Percentiles rank a stretch among this genome's conserved stretches.
Conservation (phyloP, 2,888 invertebrate genomes). For the Andrena minutula region DNA sequence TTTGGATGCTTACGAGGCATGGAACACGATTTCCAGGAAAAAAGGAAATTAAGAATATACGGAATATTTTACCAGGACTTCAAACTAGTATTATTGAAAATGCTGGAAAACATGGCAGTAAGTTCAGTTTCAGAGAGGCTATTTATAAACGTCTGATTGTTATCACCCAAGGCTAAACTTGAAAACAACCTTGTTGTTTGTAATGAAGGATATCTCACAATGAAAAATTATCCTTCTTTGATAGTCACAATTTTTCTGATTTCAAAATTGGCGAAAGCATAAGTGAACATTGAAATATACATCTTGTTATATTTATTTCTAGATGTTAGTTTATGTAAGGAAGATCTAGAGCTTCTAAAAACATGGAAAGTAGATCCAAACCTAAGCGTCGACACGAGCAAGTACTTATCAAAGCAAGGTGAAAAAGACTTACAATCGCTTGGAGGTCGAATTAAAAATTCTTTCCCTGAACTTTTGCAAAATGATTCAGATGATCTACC, state of each 20-base stretch:
- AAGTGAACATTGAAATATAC: not conserved
- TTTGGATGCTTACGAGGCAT: constrained; percentile 90
- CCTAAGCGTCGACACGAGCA: constrained; percentile 87
- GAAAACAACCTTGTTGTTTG: not conserved
- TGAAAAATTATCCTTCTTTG: too few relatives aligned
- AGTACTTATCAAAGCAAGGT: constrained; percentile 87
- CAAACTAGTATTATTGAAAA: constrained; percentile 88
- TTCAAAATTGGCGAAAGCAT: not conserved
- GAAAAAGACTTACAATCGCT: constrained; percentile 88
- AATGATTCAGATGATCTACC: constrained; percentile 64
- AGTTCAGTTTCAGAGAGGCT: constrained; percentile 70
- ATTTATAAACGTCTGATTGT: not conserved
- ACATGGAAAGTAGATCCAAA: constrained; percentile 89
- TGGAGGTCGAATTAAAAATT: constrained; percentile 88
- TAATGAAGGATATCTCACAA: not conserved
- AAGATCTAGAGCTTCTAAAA: constrained; percentile 88
- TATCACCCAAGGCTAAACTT: not conserved
- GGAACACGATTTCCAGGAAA: constrained; percentile 89
- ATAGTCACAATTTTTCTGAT: too few relatives aligned
- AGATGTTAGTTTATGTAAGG: constrained; percentile 86
- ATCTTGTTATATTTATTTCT: not conserved
- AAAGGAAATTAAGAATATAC: constrained; percentile 86
- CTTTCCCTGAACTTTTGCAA: constrained; percentile 87
- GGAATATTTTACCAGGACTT: constrained; percentile 86
- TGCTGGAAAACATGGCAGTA: constrained; percentile 87